These are phyloP conservation scores for Apodemus speciosus DNA, from an alignment of 2,113 vertebrate genomes.

Conservation along the genomic window DNA sequence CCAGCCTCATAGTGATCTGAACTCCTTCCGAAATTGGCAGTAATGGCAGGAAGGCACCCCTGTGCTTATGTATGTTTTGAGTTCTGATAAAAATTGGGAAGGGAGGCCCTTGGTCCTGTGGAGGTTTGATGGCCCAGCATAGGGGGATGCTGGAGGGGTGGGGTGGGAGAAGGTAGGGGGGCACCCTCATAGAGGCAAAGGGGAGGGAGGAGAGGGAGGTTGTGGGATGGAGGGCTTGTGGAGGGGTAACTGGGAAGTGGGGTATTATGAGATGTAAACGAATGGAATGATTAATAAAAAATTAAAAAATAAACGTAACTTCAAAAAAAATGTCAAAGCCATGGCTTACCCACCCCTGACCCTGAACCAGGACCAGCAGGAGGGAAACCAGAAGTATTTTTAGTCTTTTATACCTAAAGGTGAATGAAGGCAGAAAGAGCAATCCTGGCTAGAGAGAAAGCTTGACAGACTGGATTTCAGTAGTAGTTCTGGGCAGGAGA, in stretches of 20 bases:
- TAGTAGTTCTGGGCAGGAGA: conserved; percentile 10
- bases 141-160: no score
- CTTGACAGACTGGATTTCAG: neutral
- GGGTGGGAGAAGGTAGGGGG: no score
- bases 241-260: no score
- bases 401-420: conserved; percentile 45
- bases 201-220: no score
- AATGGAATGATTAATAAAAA: no score
- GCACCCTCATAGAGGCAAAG: no score
- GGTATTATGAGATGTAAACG: no score
- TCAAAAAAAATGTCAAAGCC: conserved; percentile 38
- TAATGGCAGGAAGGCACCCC: neutral
- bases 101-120: no score
- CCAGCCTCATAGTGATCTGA: neutral
- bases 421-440: conserved; percentile 33
- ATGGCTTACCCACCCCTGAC: neutral
- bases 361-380: neutral
- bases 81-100: conserved; percentile 27
- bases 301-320: no score
- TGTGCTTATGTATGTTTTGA: neutral
- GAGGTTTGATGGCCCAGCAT: no score
- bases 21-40: conserved; percentile 16
- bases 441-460: conserved; percentile 34
- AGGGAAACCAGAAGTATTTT: conserved; percentile 42
- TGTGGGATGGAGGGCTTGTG: no score